Evolutionary conservation across 1,140 invertebrate genomes (phyloP).

Genomic region (Camponotus vicinus): DNA sequence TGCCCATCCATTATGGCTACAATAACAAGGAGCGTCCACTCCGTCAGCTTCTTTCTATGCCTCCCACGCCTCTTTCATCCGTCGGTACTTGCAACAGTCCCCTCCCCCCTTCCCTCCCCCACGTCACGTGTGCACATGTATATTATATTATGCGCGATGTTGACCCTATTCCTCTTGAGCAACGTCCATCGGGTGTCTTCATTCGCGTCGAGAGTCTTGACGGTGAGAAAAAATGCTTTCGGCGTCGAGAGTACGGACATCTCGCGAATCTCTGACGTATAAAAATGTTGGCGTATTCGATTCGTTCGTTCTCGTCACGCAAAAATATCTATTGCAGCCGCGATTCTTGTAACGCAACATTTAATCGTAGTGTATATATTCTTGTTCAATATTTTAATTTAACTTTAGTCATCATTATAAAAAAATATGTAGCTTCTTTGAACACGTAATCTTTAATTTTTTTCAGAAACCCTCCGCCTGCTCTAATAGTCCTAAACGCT

Average conservation of each 20-base stretch:
- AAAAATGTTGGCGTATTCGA: not conserved
- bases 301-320: not conserved
- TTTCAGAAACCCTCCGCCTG: no score
- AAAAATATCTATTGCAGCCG: not conserved
- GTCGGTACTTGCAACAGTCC: slow-evolving; percentile 66
- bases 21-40: slow-evolving; percentile 73
- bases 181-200: slow-evolving; percentile 55
- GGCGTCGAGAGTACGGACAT: not conserved
- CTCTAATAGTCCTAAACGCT: no score
- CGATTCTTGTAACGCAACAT: not conserved
- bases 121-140: slow-evolving; percentile 40
- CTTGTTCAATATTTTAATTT: not conserved
- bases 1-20: slow-evolving; percentile 75
- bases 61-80: slow-evolving; percentile 62
- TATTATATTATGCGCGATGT: slow-evolving; percentile 57
- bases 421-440: no score
- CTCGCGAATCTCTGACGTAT: not conserved
- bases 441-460: no score
- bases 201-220: slow-evolving; percentile 24
- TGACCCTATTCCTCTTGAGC: slow-evolving; percentile 70
- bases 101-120: no score
- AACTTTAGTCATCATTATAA: no score
- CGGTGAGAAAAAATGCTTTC: slow-evolving; percentile 17
- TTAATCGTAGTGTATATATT: not conserved
- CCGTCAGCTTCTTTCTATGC: slow-evolving; percentile 68